Evolutionary conservation across 2,888 invertebrate species (phyloP), one percentile per base, ranked within the genome.

Genomic region (Drosophila rubida): DNA sequence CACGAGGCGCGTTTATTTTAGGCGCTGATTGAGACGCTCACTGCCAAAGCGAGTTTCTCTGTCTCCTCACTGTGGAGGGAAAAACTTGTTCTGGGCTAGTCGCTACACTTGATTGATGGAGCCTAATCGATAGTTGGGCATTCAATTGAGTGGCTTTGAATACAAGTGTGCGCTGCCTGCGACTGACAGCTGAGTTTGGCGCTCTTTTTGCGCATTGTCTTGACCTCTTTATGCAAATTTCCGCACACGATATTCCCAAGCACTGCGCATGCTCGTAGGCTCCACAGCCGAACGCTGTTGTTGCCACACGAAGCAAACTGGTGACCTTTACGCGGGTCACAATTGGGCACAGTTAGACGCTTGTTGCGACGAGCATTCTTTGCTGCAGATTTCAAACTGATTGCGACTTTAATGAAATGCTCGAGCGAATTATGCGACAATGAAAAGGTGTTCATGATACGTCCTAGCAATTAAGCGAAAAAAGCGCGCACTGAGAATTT

Each of bases 1-100:
- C 87, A 83, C 64, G 69, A 62, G 61, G 42, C 41, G 35, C 39
- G 54, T 69, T 75, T 78, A 75, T 75, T 75, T 78, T 66, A 82
- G 79, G 75, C 79, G 45, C 75, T 76, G 75, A 78, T 79, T 75
- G n/a, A 42, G 9, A 11, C 42, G 19, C 53, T 35, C 53, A 22
- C 58, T 25, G 25, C 50, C 25, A 8, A 13, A 8, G 22, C 19
- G 32, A 8, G 7, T n/a, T 25, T 3, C 6, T 27, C 9, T 16
- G 23, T 16, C 1, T 16, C 23, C n/a, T n/a, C n/a, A n/a, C 7
- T 25, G 3, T 4, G 16, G 42, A 11, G 30, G 42, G 53, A 16
- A 62, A 76, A 79, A 84, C 78, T 64, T 54, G 78, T 80, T 78
- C 73, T 48, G 37, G 19, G 3, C 11, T 30, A 22, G 30, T 41